These are phyloP conservation scores for Cheilosia soror DNA, from an alignment of 2,888 invertebrate species.

Conservation along the genomic window DNA sequence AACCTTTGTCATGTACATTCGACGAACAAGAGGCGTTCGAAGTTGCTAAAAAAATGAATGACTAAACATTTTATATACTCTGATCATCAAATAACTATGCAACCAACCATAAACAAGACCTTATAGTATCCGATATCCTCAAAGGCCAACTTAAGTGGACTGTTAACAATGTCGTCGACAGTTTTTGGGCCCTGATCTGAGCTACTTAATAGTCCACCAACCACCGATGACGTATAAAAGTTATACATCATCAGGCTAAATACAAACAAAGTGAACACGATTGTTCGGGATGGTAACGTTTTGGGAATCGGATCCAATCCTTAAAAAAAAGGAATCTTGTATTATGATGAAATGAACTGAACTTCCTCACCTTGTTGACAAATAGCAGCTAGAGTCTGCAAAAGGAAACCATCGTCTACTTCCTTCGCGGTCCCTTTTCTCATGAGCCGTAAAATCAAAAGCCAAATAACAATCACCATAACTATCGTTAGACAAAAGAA, in stretches of 20 bases:
- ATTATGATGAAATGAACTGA: background rate
- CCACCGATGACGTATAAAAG: constrained; percentile 83
- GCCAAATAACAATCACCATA: constrained; percentile 78
- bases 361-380: constrained; percentile 80
- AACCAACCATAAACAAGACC: constrained; percentile 80
- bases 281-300: constrained; percentile 78
- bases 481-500: constrained; percentile 75
- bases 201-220: constrained; percentile 81
- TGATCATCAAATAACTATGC: background rate
- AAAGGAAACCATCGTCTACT: constrained; percentile 52
- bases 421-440: constrained; percentile 13
- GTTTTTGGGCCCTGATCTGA: constrained; percentile 80
- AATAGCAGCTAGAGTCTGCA: constrained; percentile 79
- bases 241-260: constrained; percentile 82
- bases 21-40: constrained; percentile 76
- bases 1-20: constrained; percentile 79
- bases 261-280: constrained; percentile 79
- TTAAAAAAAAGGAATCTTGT: constrained; percentile 26
- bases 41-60: constrained; percentile 77
- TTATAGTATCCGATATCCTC: constrained; percentile 83
- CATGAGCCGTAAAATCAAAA: constrained; percentile 76
- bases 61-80: background rate
- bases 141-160: constrained; percentile 80
- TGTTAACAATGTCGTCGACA: constrained; percentile 79
- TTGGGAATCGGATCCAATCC: constrained; percentile 80